phyloP scores from a whole-genome alignment of 2,888 invertebrate species.

The Perizoma affinitatum region DNA sequence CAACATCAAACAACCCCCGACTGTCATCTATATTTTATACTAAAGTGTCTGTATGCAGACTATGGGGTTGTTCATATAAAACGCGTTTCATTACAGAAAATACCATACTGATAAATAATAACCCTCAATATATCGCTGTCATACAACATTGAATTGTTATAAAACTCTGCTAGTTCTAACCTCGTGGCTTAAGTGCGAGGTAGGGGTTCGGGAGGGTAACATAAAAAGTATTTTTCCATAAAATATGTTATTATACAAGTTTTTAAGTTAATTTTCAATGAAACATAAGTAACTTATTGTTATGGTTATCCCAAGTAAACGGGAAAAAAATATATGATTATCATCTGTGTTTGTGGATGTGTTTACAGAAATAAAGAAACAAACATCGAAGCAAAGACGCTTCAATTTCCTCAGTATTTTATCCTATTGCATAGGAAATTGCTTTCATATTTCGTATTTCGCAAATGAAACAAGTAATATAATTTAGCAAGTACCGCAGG shows the following conservation, averaged over 20 bases:
- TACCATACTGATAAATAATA: conserved; percentile 35
- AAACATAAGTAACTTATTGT: neutral
- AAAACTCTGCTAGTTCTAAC: neutral
- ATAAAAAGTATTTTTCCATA: too few relatives aligned
- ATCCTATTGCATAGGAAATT: conserved; percentile 55
- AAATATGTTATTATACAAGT: too few relatives aligned
- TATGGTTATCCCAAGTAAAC: too few relatives aligned
- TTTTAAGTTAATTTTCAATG: neutral
- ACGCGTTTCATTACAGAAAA: conserved; percentile 36
- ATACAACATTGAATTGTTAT: conserved; percentile 23
- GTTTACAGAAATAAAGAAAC: conserved; percentile 40
- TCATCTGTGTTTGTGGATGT: conserved; percentile 43
- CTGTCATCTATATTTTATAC: conserved; percentile 35
- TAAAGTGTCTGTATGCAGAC: conserved; percentile 29
- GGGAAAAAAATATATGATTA: conserved; percentile 25
- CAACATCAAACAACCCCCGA: conserved; percentile 80
- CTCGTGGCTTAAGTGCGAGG: neutral
- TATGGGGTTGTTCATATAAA: conserved; percentile 62
- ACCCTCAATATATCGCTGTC: conserved; percentile 33
- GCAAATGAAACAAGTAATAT: conserved; percentile 54
- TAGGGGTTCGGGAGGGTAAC: too few relatives aligned
- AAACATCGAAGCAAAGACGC: conserved; percentile 42
- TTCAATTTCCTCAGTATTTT: conserved; percentile 51
- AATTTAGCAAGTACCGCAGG: conserved; percentile 39
- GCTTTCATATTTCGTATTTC: conserved; percentile 57